phyloP scores from a whole-genome alignment of 2,888 invertebrate genomes.

The Thecocarcelia acutangulata region DNA sequence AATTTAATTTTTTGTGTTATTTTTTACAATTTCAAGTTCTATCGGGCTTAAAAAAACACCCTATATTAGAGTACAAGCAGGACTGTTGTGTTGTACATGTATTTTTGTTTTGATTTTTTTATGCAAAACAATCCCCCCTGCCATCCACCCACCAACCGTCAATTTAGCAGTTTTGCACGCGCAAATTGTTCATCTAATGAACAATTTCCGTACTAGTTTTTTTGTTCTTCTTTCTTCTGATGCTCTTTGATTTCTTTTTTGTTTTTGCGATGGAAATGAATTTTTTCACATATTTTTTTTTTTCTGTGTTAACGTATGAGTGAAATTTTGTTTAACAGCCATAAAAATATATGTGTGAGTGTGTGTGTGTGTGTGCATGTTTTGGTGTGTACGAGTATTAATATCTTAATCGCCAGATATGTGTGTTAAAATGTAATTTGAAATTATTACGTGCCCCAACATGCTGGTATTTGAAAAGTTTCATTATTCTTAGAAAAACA shows the following conservation, averaged over 20 bases:
- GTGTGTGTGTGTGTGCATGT: too few relatives aligned
- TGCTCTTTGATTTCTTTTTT: conserved; percentile 39
- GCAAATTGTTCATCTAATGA: conserved; percentile 69
- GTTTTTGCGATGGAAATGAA: conserved; percentile 17
- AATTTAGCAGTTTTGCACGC: conserved; percentile 65
- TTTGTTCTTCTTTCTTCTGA: conserved; percentile 27
- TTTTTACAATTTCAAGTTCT: too few relatives aligned
- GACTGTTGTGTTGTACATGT: background rate
- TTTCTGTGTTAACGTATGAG: background rate
- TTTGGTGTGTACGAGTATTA: conserved; percentile 20
- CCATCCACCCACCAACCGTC: conserved; percentile 16
- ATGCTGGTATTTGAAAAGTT: conserved; percentile 36
- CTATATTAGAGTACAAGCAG: too few relatives aligned
- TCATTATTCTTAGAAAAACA: conserved; percentile 12
- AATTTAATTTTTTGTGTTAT: too few relatives aligned
- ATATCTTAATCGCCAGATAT: conserved; percentile 50
- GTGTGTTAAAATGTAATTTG: conserved; percentile 55
- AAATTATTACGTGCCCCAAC: conserved; percentile 33
- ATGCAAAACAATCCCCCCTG: background rate
- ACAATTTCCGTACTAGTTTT: conserved; percentile 68
- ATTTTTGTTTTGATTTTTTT: conserved; percentile 14
- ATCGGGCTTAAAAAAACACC: too few relatives aligned
- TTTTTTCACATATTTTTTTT: conserved; percentile 11
- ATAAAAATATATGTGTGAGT: too few relatives aligned
- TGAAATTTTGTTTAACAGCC: conserved; percentile 18